A percentile compares a stretch with the other conserved stretches of the same genome.
phyloP scores from a whole-genome alignment of 2,888 invertebrate genomes.

The Lochmaea capreae region DNA sequence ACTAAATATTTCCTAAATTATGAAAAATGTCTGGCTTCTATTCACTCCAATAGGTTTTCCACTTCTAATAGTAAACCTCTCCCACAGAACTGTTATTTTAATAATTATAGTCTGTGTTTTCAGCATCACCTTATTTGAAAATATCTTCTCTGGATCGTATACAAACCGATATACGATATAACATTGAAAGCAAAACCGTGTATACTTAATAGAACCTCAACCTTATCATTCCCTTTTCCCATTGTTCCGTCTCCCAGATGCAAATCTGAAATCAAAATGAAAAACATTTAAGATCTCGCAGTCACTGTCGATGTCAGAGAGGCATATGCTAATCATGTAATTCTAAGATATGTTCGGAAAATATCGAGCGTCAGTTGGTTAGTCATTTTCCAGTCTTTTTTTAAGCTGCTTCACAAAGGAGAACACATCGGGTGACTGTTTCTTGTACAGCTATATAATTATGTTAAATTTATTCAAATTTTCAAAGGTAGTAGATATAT shows the following conservation, averaged over 20 bases:
- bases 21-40: neutral
- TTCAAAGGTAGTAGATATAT: too few relatives aligned
- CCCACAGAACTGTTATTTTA: conserved; percentile 9
- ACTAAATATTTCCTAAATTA: too few relatives aligned
- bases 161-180: conserved; percentile 30
- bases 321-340: conserved; percentile 44
- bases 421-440: too few relatives aligned
- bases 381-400: neutral
- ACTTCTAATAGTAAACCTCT: neutral
- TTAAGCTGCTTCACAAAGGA: too few relatives aligned
- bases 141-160: conserved; percentile 17
- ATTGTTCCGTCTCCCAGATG: conserved; percentile 5
- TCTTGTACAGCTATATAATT: too few relatives aligned
- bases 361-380: conserved; percentile 7
- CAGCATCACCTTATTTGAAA: conserved; percentile 16
- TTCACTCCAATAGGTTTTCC: neutral
- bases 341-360: conserved; percentile 29
- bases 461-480: too few relatives aligned
- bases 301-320: conserved; percentile 35
- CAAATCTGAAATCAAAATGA: conserved; percentile 39
- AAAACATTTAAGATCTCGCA: conserved; percentile 36
- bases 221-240: conserved; percentile 18
- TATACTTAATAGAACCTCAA: conserved; percentile 37
- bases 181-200: conserved; percentile 41
- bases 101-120: conserved; percentile 13